Evolutionary conservation across 2,888 invertebrate genomes (phyloP), one percentile per base, ranked within the genome.

Genomic region (Netelia fuscicornis): DNA sequence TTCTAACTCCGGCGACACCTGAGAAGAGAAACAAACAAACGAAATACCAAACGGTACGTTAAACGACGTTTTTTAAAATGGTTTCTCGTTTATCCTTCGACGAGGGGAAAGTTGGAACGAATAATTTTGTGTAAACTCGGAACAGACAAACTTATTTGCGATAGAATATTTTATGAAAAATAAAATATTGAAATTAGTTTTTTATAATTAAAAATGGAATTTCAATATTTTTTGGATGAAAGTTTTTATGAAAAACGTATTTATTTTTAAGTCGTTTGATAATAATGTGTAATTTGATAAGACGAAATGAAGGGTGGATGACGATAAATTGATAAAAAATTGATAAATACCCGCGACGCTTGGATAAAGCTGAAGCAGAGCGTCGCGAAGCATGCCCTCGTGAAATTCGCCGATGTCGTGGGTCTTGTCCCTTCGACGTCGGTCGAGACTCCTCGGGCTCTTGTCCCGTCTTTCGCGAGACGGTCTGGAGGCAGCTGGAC

Each of bases 311-410:
- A 30, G 30, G 30, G 5, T 30, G 5, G 30, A 30, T 5, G 30
- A 30, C 30, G 30, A 5, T 30, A 30, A 30, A 30, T 30, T 5
- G 30, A 30, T 30, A 37, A 13, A 80, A 71, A 67, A 68, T 20
- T 68, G 10, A 54, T 58, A 87, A 87, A 88, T 78, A 87, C 96
- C 96, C 1, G 96, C 96, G 44, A 96, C 96, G 92, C 96, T 96
- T 1, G 97, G 97, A 93, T 97, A 96, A 83, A 96, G 94, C 92
- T 96, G 96, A 89, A 96, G 94, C 81, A 97, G 93, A 3, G 97
- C 96, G 92, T 97, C 97, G 86, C 97, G 94, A 52, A 97, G 95
- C 91, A 97, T 96, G 78, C 97, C 97, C 94, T 97, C 97, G 92
- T 97, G 97, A 91, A 97, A 97, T 90, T 97, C 96, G 23, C 97